phyloP scores from a whole-genome alignment of 1,140 invertebrate species.

The Drosophila lacteicornis region DNA sequence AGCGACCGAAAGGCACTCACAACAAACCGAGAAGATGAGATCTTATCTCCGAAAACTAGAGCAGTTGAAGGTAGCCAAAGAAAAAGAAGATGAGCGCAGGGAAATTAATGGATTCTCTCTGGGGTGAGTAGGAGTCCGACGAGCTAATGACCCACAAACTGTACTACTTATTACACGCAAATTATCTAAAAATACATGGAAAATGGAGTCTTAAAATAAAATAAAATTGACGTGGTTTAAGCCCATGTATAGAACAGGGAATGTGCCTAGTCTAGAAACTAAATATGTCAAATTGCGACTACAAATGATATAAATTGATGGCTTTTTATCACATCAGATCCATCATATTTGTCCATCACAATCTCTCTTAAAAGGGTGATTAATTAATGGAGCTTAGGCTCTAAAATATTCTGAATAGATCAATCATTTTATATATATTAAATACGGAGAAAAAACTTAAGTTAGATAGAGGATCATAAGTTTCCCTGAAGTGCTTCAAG shows the following conservation, averaged over 20 bases:
- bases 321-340: conserved; percentile 5
- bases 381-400: conserved; percentile 5
- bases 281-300: background rate
- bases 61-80: conserved; percentile 24
- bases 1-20: conserved; percentile 20
- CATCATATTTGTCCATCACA: conserved; percentile 7
- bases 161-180: background rate
- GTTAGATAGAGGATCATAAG: rapidly evolving
- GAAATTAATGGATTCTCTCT: background rate
- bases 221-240: too few species aligned
- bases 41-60: conserved; percentile 33
- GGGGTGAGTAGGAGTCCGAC: background rate
- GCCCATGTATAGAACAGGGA: background rate
- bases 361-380: background rate
- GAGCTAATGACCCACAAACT: conserved; percentile 23
- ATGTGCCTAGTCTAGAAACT: background rate
- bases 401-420: background rate
- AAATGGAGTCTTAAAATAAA: too few species aligned
- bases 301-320: background rate
- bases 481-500: background rate
- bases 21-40: conserved; percentile 34
- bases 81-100: background rate
- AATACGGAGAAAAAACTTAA: background rate
- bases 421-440: background rate
- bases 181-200: background rate